These are phyloP conservation scores for Myripristis murdjan DNA, from an alignment of 2,797 vertebrate species.

Conservation along the genomic window DNA sequence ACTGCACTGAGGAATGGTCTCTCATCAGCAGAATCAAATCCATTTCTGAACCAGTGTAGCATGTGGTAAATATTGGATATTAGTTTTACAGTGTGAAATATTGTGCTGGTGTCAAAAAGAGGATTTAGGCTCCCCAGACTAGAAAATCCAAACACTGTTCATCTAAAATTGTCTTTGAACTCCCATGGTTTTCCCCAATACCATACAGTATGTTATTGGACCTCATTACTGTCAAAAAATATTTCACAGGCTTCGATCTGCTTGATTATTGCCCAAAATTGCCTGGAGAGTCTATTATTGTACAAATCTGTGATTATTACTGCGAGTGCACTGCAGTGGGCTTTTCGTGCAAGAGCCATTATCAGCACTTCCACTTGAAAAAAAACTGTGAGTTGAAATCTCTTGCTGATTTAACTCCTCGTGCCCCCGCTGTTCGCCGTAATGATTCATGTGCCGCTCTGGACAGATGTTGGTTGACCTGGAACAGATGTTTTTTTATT, in stretches of 20 bases:
- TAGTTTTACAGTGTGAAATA: constrained; percentile 42
- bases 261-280: constrained; percentile 62
- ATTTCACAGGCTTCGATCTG: constrained; percentile 33
- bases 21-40: constrained; percentile 32
- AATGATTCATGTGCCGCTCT: constrained; percentile 39
- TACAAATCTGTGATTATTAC: constrained; percentile 59
- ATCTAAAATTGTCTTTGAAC: constrained; percentile 44
- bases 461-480: constrained; percentile 64
- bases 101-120: constrained; percentile 22
- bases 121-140: constrained; percentile 20
- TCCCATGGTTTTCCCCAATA: constrained; percentile 44
- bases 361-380: constrained; percentile 41
- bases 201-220: constrained; percentile 42
- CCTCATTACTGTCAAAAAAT: constrained; percentile 54
- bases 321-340: constrained; percentile 37
- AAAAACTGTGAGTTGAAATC: constrained; percentile 45
- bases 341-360: constrained; percentile 39
- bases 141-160: constrained; percentile 25
- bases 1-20: constrained; percentile 40
- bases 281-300: constrained; percentile 53
- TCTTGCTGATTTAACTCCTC: constrained; percentile 46
- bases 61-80: constrained; percentile 52
- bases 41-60: constrained; percentile 1
- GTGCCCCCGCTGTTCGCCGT: constrained; percentile 15
- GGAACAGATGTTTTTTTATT: constrained; percentile 48